These are phyloP conservation scores for Cheirogaleus medius DNA, from an alignment of 2,113 vertebrate genomes.

Conservation along the genomic window DNA sequence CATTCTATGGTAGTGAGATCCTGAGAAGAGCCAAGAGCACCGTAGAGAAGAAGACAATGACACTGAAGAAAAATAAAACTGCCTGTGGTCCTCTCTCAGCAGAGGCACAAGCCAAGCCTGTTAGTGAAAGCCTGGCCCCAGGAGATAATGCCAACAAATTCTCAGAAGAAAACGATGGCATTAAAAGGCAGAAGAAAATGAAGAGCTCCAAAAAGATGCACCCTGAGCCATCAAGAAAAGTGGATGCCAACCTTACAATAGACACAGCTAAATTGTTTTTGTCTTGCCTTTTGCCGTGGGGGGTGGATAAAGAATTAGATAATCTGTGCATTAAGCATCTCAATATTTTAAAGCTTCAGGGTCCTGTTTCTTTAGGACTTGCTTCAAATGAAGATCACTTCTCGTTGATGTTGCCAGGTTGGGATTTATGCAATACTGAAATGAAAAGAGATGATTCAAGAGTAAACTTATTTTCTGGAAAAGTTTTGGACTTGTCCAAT, in stretches of 20 bases:
- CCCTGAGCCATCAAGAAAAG: slow-evolving; percentile 65
- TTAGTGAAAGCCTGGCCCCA: slow-evolving; percentile 17
- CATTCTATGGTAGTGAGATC: slow-evolving; percentile 73
- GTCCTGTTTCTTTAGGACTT: slow-evolving; percentile 83
- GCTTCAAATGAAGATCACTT: slow-evolving; percentile 78
- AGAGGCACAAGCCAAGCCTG: slow-evolving; percentile 52
- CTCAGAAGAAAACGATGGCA: slow-evolving; percentile 69
- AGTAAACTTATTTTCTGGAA: slow-evolving; percentile 83
- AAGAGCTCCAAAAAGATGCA: slow-evolving; percentile 84
- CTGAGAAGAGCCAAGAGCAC: slow-evolving; percentile 82
- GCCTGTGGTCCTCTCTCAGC: slow-evolving; percentile 29
- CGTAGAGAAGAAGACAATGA: slow-evolving; percentile 80
- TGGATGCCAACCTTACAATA: slow-evolving; percentile 52
- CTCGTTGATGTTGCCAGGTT: slow-evolving; percentile 84
- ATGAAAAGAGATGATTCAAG: slow-evolving; percentile 45
- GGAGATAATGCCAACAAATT: not conserved
- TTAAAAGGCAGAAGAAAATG: slow-evolving; percentile 82
- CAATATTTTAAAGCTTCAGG: slow-evolving; percentile 76
- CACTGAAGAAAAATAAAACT: slow-evolving; percentile 82
- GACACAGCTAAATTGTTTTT: slow-evolving; percentile 85
- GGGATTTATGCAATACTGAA: slow-evolving; percentile 62
- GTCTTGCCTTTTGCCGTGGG: slow-evolving; percentile 88
- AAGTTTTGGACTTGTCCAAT: slow-evolving; percentile 84
- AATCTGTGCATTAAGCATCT: slow-evolving; percentile 80
- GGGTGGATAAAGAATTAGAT: slow-evolving; percentile 84